Base-by-base conservation (phyloP, 1,140 invertebrate genomes). In the Drosophila mayri region DNA sequence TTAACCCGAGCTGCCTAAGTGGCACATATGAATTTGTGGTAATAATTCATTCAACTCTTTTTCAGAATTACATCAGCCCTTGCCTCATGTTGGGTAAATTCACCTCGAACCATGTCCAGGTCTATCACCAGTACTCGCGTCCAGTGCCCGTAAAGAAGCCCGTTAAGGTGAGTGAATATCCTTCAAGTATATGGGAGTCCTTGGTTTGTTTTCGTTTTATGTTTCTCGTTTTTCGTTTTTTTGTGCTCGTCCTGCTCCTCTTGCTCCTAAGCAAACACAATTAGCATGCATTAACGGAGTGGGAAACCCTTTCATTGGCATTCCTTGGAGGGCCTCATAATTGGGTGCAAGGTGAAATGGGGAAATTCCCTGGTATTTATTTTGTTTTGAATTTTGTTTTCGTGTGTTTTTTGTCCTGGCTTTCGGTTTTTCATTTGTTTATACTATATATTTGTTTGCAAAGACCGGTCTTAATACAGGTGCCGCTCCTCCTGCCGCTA, bases 31-130 rank as follows among this genome's bases (percentile, higher is more conserved):
- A 22, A 37, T 22, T 64, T 22, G 41, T 32, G 28, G 14, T 66
- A 67, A 58, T 71, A 57, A 70, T 57, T 57, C 12, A 49, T 59
- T 40, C 28, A 58, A 59, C 40, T 54, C n/a, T 46, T 73, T 73
- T 74, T 11, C 71, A 74, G 71, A 54, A 32, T 20, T 16, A 49
- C 55, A 12, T 49, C 38, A 52, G 16, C 18, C n/a, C 35, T n/a
- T 41, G n/a, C n/a, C 80, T 85, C 74, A 92, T 92, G 91, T 92
- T 92, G 91, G 91, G 91, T 25, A 92, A 92, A 92, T 92, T 92
- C 61, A 92, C 91, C 64, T 92, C 91, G 50, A 92, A 92, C 58
- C 91, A 92, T 92, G 91, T 92, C 62, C 91, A 92, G 74, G 91
- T 92, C 61, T 92, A 92, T 78, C 91, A 92, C 62, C 91, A 92